Conservation (phyloP, 1,140 invertebrate species). For the Drosophila pruinosa region DNA sequence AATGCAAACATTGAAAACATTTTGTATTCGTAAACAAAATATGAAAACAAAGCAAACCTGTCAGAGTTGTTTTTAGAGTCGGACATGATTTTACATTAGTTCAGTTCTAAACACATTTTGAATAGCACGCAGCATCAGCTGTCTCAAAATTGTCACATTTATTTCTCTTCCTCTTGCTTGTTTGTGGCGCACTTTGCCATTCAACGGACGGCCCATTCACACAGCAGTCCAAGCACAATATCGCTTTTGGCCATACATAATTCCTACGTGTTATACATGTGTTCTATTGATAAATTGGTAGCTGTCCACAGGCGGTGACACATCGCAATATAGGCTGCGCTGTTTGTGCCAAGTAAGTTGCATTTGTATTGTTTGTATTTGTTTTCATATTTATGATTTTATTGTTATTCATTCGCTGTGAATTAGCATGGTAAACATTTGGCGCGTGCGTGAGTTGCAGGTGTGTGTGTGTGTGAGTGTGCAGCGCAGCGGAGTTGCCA, state of each 20-base stretch:
- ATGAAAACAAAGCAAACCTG: not conserved
- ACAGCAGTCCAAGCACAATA: not conserved
- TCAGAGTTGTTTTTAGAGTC: not conserved
- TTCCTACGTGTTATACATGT: not conserved
- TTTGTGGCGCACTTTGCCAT: conserved; percentile 17
- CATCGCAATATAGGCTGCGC: not conserved
- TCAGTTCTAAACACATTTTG: conserved; percentile 2
- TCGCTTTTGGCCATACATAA: not conserved
- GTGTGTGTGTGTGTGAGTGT: too few relatives aligned
- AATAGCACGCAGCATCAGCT: conserved; percentile 18
- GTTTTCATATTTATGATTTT: too few relatives aligned
- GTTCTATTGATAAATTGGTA: not conserved
- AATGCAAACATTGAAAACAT: too few relatives aligned
- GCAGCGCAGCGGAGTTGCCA: too few relatives aligned
- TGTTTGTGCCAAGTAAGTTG: not conserved
- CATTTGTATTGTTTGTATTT: too few relatives aligned
- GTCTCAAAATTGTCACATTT: conserved; percentile 25
- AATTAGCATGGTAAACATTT: too few relatives aligned
- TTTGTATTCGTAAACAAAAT: too few relatives aligned
- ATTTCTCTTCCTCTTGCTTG: conserved; percentile 9
- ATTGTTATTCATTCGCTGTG: too few relatives aligned
- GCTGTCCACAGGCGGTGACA: not conserved
- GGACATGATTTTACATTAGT: conserved; percentile 1
- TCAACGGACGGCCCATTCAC: conserved; percentile 1
- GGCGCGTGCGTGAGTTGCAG: too few relatives aligned